Evolutionary conservation across 1,140 invertebrate species (phyloP).

Genomic region (Macrobrachium nipponense): DNA sequence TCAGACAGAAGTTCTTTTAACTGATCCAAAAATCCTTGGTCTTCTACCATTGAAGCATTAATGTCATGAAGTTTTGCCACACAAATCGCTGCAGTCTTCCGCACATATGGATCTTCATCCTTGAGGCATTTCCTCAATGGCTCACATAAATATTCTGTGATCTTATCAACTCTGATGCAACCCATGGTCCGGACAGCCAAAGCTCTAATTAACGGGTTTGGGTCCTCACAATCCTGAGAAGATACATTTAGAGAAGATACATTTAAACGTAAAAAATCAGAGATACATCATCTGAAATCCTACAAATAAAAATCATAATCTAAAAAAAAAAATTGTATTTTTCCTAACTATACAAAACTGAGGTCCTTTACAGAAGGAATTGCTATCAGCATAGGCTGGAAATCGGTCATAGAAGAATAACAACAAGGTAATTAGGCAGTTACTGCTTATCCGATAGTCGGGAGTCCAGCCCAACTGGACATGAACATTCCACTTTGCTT

Average conservation of each 20-base stretch:
- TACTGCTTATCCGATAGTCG: too few species aligned
- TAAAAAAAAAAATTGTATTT: too few species aligned
- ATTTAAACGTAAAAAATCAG: too few species aligned
- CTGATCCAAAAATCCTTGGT: conserved; percentile 97
- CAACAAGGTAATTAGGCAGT: too few species aligned
- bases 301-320: too few species aligned
- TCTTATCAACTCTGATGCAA: conserved; percentile 99
- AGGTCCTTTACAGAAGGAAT: too few species aligned
- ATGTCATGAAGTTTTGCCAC: conserved; percentile 99
- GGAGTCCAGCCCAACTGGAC: too few species aligned
- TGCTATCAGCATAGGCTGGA: too few species aligned
- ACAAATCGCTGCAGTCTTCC: conserved; percentile 99
- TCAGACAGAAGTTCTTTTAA: conserved; percentile 97
- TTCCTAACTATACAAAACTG: too few species aligned
- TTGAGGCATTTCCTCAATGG: conserved; percentile 97
- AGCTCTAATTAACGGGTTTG: conserved; percentile 98
- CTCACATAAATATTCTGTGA: conserved; percentile 99
- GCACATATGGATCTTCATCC: conserved; percentile 99
- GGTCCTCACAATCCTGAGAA: conserved; percentile 97
- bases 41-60: conserved; percentile 94
- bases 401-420: too few species aligned
- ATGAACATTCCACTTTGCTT: too few species aligned
- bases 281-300: background rate
- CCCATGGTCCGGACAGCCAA: conserved; percentile 99
- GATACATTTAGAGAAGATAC: too few species aligned